Evolutionary conservation across 2,113 vertebrate genomes (phyloP), one percentile per base, ranked within the genome.

Genomic region (Potamarius usumacintae): DNA sequence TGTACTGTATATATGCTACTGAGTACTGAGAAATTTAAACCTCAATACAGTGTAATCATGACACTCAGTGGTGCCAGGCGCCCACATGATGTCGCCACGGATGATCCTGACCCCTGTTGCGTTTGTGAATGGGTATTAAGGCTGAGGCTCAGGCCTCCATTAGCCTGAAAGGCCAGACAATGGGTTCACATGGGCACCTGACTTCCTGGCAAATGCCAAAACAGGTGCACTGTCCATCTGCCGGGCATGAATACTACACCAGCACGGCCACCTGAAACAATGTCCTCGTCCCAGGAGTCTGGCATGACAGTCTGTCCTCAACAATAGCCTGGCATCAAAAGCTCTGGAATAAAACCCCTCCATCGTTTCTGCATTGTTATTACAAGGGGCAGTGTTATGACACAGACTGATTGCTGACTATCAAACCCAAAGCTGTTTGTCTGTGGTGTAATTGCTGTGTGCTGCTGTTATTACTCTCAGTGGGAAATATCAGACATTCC

Each of bases 141-240:
- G 60, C 83, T 18, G n/a, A 84, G 15, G 27, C 85, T 71, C 76
- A 25, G 50, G 77, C 78, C 76, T 87, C 85, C 72, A 89, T 87
- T 85, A 87, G 83, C 82, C 78, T 81, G 85, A 85, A 60, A 52
- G 74, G 55, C 77, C 85, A 78, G 85, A 86, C 74, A 87, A 89
- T 85, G 65, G 87, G 83, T 50, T 67, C 48, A 53, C 52, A 10
- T 52, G 71, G 86, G 90, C 90, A 88, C 90, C 88, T 89, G 83
- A 88, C 84, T 8, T 74, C 65, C 74, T 89, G 90, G 88, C 88
- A 84, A 81, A 20, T 53, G 18, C 48, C 50, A 34, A 83, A 86
- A 89, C 90, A 90, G 90, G 90, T 90, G 90, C 88, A 79, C 74
- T 48, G 88, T 20, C 90, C 90, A 90, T 90, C 90, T 90, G 90